Base-by-base conservation (phyloP, 2,888 invertebrate genomes). In the Melanchra persicariae region DNA sequence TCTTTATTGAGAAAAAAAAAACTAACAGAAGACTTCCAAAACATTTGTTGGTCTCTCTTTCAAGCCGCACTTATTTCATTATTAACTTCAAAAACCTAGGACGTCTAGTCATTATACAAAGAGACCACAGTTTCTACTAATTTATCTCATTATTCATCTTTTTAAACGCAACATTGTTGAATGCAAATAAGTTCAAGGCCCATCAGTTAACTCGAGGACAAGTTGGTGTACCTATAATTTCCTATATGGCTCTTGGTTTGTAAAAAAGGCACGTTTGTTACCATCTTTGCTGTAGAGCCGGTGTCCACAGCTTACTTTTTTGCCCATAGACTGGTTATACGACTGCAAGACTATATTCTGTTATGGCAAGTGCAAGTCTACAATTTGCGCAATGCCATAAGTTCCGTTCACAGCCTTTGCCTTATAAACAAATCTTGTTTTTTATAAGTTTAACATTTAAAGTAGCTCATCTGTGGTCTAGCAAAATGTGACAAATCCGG, bases 381-480 rank as follows among this genome's bases (percentile, higher is more conserved):
- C 65, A 78, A 74, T 78, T 71, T 82, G 37, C 57, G 45, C 70
- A 61, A 51, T 64, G 67, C 68, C 75, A 70, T 79, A 71, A 52
- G 70, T 59, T 65, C 24, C 37, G 40, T 65, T 67, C 58, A 57
- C 61, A 74, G 70, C 45, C 49, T 74, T 81, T 71, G 64, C 79
- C 82, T 69, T 84, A 69, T 77, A 84, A 65, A 77, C 71, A 79
- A 75, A 79, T 75, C 75, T 67, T 59, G 82, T 82, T 84, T 74
- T n/a, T 81, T 76, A 63, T 66, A 60, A n/a, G 45, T 70, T 81
- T 62, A 47, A 67, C 75, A 58, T 81, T 74, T 71, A 67, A 57
- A 74, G 47, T 64, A 63, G 52, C 55, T 66, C n/a, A n/a, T n/a
- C 69, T 57, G 24, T n/a, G 4, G 24, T 43, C 15, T 2, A 66